Percentiles rank a stretch among this genome's conserved stretches.
Evolutionary conservation across 64 coral and sea anemone genomes (phyloP).

Genomic region (Actinia tenebrosa): DNA sequence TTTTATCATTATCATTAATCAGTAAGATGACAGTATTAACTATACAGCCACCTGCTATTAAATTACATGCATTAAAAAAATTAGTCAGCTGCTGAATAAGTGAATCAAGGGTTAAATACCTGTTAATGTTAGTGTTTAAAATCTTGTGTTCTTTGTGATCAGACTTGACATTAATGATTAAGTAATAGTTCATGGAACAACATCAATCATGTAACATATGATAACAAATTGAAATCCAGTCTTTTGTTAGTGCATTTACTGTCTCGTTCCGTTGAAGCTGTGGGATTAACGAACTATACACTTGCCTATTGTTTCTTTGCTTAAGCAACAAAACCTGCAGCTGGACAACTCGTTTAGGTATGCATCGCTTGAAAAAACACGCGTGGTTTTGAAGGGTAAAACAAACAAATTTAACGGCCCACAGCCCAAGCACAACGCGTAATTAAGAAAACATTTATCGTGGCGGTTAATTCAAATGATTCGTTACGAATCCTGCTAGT

Average conservation of each 20-base stretch:
- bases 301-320: not conserved
- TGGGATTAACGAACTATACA: not conserved
- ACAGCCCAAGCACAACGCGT: not conserved
- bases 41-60: not conserved
- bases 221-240: not conserved
- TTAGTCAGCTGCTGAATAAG: not conserved
- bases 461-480: constrained; percentile 8
- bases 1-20: not conserved
- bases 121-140: not conserved
- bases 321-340: constrained; percentile 4
- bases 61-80: not conserved
- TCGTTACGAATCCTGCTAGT: not conserved
- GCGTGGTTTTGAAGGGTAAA: constrained; percentile 6
- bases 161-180: not conserved
- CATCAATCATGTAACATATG: not conserved
- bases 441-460: not conserved
- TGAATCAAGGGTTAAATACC: not conserved
- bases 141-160: not conserved
- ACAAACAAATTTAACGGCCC: constrained; percentile 18
- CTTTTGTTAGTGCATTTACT: not conserved
- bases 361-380: constrained; percentile 6
- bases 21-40: not conserved
- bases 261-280: not conserved
- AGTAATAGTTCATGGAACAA: not conserved
- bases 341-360: not conserved